These are phyloP conservation scores for Enteromius trimaculatus DNA, from an alignment of 2,797 vertebrate species.

Conservation along the genomic window DNA sequence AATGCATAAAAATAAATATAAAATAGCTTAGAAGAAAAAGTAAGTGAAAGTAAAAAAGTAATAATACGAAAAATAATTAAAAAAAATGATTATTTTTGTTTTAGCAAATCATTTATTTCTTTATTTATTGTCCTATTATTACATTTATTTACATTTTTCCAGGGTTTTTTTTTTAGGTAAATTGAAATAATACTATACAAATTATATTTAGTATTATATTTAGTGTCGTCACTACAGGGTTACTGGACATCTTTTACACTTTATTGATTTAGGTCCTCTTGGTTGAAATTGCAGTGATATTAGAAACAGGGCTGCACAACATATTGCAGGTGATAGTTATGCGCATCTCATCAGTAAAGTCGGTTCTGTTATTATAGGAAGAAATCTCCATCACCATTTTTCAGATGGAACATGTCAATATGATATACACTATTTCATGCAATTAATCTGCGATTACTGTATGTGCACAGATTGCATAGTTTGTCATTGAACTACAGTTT, in stretches of 20 bases:
- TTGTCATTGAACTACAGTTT: no score
- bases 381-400: no score
- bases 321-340: no score
- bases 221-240: no score
- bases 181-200: background rate
- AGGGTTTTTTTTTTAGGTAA: no score
- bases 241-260: background rate
- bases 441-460: no score
- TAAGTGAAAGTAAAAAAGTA: background rate
- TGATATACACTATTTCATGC: no score
- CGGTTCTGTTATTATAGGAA: no score
- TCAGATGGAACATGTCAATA: no score
- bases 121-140: background rate
- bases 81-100: background rate
- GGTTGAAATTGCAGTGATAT: background rate
- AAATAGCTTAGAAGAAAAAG: background rate
- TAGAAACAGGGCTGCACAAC: background rate
- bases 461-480: no score
- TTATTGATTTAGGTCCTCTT: background rate
- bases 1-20: background rate
- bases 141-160: background rate
- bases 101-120: background rate
- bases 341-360: no score
- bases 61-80: background rate
- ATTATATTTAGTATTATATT: background rate